phyloP scores from a whole-genome alignment of 2,113 vertebrate species.

The Festucalex cinctus region DNA sequence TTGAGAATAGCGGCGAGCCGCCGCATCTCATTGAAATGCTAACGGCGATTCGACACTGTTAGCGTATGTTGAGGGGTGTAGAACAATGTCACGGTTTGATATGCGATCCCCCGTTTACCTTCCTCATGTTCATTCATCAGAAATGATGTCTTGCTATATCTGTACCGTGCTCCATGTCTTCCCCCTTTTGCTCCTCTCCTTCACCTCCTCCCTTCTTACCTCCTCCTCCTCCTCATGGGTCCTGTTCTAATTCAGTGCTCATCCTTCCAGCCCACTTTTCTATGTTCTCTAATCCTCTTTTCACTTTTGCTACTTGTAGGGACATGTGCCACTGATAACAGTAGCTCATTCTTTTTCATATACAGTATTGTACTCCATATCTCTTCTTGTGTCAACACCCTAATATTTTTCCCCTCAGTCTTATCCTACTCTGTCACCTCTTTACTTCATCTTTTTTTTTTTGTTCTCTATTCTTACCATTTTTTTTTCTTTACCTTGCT shows the following conservation, averaged over 20 bases:
- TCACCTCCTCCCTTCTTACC: constrained; percentile 12
- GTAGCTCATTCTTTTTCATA: neutral
- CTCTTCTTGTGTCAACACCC: constrained; percentile 16
- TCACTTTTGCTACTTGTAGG: constrained; percentile 47
- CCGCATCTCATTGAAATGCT: neutral
- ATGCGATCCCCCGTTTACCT: constrained; percentile 3
- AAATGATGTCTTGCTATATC: constrained; percentile 61
- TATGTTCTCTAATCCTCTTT: constrained; percentile 66
- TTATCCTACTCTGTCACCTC: neutral
- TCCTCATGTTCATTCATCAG: constrained; percentile 31
- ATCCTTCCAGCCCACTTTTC: constrained; percentile 74
- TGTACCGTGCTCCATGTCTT: constrained; percentile 56
- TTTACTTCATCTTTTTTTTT: neutral
- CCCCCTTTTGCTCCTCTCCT: constrained; percentile 29
- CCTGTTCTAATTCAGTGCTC: constrained; percentile 76
- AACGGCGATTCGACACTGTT: neutral
- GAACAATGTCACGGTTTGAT: neutral
- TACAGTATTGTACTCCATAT: constrained; percentile 1
- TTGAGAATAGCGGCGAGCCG: neutral
- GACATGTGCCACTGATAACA: constrained; percentile 29
- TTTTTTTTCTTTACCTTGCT: neutral
- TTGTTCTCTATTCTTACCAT: neutral
- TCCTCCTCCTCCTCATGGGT: constrained; percentile 69
- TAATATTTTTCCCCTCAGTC: neutral
- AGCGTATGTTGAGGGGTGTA: neutral